Percentiles rank a stretch among this genome's conserved stretches.
These are phyloP conservation scores for Rhodinocichla rosea DNA, from an alignment of 2,113 vertebrate genomes.

Conservation along the genomic window DNA sequence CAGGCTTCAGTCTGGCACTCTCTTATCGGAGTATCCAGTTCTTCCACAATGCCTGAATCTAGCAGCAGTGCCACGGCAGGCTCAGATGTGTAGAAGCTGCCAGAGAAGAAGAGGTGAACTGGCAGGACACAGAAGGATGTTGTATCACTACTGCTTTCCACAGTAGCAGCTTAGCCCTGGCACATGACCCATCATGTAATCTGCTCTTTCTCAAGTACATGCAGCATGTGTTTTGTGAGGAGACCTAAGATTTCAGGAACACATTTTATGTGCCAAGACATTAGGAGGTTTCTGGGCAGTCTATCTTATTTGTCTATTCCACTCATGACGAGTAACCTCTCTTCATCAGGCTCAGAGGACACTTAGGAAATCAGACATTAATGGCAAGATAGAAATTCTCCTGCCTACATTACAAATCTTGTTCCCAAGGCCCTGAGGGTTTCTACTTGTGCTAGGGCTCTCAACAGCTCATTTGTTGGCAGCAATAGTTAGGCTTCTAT, in stretches of 20 bases:
- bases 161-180: background rate
- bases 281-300: background rate
- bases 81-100: background rate
- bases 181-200: background rate
- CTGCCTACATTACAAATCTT: background rate
- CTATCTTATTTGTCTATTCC: background rate
- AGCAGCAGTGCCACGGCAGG: background rate
- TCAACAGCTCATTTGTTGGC: constrained; percentile 26
- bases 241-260: background rate
- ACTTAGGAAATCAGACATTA: constrained; percentile 19
- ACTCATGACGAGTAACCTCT: background rate
- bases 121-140: background rate
- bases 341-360: background rate
- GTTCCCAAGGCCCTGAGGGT: background rate
- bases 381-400: background rate
- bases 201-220: background rate
- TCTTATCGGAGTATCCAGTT: background rate
- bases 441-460: background rate
- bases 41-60: background rate
- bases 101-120: background rate
- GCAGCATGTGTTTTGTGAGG: background rate
- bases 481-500: background rate
- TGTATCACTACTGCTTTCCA: background rate
- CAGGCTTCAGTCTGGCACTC: background rate
- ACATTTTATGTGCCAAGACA: background rate